Percentiles rank a stretch among this genome's conserved stretches.
phyloP scores from a whole-genome alignment of 2,113 vertebrate genomes.

The Hippolais icterina region DNA sequence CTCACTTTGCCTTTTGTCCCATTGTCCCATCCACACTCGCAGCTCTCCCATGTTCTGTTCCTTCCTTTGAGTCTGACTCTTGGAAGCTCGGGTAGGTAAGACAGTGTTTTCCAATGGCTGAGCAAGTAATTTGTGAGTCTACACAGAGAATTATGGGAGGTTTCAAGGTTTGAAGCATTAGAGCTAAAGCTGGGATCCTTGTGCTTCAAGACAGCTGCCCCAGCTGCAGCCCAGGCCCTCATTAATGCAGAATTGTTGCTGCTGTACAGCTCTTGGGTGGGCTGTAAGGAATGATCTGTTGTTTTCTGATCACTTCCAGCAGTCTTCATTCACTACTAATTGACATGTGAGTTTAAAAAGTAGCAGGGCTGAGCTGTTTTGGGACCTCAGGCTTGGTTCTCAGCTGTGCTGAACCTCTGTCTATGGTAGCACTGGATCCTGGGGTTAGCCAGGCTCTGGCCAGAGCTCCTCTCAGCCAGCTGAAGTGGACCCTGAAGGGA shows the following conservation, averaged over 20 bases:
- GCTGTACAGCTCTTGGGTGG: neutral
- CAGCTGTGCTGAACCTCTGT: neutral
- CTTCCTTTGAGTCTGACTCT: neutral
- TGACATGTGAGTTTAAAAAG: neutral
- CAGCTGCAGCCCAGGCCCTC: neutral
- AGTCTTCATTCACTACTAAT: neutral
- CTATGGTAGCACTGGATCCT: neutral
- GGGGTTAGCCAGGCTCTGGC: neutral
- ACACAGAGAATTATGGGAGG: neutral
- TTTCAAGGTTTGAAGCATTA: neutral
- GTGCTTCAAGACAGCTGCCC: neutral
- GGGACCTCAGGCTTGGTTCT: neutral
- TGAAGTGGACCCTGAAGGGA: neutral
- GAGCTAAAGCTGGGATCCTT: neutral
- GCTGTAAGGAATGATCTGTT: neutral
- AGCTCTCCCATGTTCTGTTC: neutral
- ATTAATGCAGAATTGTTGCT: neutral
- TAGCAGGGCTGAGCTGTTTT: neutral
- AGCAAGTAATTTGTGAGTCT: neutral
- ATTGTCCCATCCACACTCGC: accelerated
- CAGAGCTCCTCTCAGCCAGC: neutral
- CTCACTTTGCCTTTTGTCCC: neutral
- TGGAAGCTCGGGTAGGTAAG: neutral
- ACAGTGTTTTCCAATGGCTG: neutral
- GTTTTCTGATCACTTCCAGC: neutral